phyloP scores from a whole-genome alignment of 2,797 vertebrate species.

The Argya squamiceps region DNA sequence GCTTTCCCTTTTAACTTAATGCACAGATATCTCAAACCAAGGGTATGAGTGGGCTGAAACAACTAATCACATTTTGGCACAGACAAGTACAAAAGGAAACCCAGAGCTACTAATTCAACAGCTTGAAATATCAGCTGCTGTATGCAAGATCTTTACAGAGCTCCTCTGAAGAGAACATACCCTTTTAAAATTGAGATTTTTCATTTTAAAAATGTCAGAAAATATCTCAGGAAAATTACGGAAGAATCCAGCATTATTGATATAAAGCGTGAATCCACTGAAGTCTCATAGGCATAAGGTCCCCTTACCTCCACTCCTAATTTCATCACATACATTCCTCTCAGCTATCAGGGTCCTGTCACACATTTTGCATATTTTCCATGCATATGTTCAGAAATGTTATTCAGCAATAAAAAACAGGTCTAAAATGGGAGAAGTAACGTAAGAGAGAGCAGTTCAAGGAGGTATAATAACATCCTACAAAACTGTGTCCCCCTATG shows the following conservation, averaged over 20 bases:
- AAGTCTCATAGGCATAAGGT: neutral
- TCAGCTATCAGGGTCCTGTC: neutral
- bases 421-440: neutral
- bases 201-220: conserved; percentile 50
- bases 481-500: neutral
- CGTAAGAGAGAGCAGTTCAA: neutral
- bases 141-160: conserved; percentile 45
- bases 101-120: conserved; percentile 65
- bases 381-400: neutral
- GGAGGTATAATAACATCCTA: neutral
- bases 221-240: conserved; percentile 31
- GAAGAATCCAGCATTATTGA: conserved; percentile 25
- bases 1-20: conserved; percentile 45
- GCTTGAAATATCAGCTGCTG: conserved; percentile 71
- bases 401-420: neutral
- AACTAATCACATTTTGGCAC: conserved; percentile 68
- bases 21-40: conserved; percentile 58
- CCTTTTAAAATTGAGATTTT: conserved; percentile 46
- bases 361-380: neutral
- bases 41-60: conserved; percentile 64
- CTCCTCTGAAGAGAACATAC: conserved; percentile 54
- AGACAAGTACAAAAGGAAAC: conserved; percentile 61
- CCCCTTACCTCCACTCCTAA: neutral
- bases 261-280: neutral
- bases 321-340: conserved; percentile 10